These are phyloP conservation scores for Portevinia maculata DNA, from an alignment of 2,888 invertebrate species.

Conservation along the genomic window DNA sequence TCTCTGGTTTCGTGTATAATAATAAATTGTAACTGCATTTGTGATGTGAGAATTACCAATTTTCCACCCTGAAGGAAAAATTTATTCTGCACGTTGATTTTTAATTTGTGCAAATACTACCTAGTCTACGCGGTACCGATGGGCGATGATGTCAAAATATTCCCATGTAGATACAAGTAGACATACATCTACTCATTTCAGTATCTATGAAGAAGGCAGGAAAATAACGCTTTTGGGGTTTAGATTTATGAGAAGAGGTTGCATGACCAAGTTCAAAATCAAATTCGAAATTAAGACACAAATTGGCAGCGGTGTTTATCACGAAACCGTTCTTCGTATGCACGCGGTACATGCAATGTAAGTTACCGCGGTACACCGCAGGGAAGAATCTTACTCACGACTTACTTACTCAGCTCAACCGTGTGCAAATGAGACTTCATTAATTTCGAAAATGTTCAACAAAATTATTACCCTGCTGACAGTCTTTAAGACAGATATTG, in stretches of 20 bases:
- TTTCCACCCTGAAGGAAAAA: slow-evolving; percentile 66
- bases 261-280: slow-evolving; percentile 74
- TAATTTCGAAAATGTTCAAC: slow-evolving; percentile 58
- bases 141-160: slow-evolving; percentile 21
- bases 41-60: slow-evolving; percentile 56
- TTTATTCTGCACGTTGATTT: slow-evolving; percentile 46
- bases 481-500: slow-evolving; percentile 23
- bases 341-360: slow-evolving; percentile 36
- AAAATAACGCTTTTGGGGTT: slow-evolving; percentile 62
- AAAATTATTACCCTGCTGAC: slow-evolving; percentile 32
- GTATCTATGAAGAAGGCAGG: background rate
- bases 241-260: slow-evolving; percentile 70
- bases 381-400: slow-evolving; percentile 60
- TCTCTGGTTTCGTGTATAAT: slow-evolving; percentile 11
- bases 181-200: slow-evolving; percentile 1
- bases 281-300: slow-evolving; percentile 67
- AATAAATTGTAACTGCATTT: slow-evolving; percentile 55
- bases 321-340: slow-evolving; percentile 46
- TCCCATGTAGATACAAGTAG: slow-evolving; percentile 35
- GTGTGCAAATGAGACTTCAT: slow-evolving; percentile 68
- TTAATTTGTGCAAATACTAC: slow-evolving; percentile 28
- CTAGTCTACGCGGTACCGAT: slow-evolving; percentile 29
- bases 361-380: slow-evolving; percentile 31
- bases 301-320: slow-evolving; percentile 66
- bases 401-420: slow-evolving; percentile 32